Base-by-base conservation (phyloP, 2,888 invertebrate species). In the Calliopum simillimum region DNA sequence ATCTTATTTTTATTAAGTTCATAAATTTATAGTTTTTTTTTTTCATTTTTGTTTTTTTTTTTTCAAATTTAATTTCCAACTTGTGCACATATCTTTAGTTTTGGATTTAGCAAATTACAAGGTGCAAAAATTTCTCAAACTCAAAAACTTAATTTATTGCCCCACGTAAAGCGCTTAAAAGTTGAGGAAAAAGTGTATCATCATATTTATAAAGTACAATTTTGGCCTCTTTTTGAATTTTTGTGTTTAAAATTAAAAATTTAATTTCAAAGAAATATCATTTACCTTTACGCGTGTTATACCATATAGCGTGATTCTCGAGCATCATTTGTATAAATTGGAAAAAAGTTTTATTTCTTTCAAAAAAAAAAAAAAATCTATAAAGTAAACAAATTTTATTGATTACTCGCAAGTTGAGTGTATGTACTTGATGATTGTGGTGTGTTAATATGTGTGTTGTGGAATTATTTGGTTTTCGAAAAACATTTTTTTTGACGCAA, bases 311-410 rank as follows among this genome's bases (percentile, higher is more conserved):
- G 33, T 8, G 8, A 8, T 33, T 33, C 5, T 33, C 5, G 33
- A 8, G 33, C n/a, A n/a, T n/a, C n/a, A n/a, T 33, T 33, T 33
- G 33, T 33, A 33, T 33, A 33, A 33, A 33, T 33, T 33, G 33
- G 33, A 33, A 33, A 33, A 33, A 33, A 33, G 65, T 43, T 19
- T 23, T 43, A 55, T 61, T 19, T 21, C 8, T 12, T 11, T 13
- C 3, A 46, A 16, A 62, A 62, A 62, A 44, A 46, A 21, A 16
- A 3, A 16, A 51, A 21, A 51, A 44, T 23, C 43, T 16, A 53
- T 53, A 53, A 58, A 59, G 25, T 67, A 46, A 67, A 67, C 59
- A 58, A 49, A 49, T 41, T 47, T 68, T 44, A 61, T 49, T 61
- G 53, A 68, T 53, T 53, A n/a, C 33, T 46, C 19, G 23, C 62